Conservation (phyloP, 2,888 invertebrate genomes). For the Strigamia maritima region DNA sequence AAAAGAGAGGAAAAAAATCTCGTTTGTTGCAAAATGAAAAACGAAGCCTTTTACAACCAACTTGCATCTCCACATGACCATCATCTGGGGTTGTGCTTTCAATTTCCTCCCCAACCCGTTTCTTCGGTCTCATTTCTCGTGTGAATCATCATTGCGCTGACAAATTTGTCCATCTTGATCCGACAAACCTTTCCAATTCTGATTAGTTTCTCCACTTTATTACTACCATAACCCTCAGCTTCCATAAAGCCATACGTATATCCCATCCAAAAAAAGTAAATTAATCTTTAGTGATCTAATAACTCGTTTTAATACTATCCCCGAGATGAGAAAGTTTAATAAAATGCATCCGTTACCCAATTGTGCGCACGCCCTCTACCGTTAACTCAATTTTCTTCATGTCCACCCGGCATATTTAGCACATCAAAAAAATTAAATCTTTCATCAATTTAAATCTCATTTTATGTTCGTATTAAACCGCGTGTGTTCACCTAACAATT, state of each 20-base stretch:
- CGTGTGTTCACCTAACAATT: background rate
- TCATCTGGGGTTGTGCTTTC: background rate
- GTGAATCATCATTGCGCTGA: background rate
- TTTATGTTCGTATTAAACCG: background rate
- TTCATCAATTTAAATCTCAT: background rate
- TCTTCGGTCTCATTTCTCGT: background rate
- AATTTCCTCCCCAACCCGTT: background rate
- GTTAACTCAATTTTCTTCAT: background rate
- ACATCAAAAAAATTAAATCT: background rate
- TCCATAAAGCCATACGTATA: background rate
- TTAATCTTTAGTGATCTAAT: conserved; percentile 6
- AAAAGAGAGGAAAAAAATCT: background rate
- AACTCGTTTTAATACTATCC: conserved; percentile 3
- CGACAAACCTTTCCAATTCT: background rate
- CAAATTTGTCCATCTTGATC: background rate
- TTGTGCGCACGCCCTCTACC: background rate
- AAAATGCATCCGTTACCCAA: conserved; percentile 1
- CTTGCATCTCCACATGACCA: conserved; percentile 3
- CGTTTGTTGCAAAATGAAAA: conserved; percentile 9
- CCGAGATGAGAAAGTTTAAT: background rate
- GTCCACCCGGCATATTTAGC: background rate
- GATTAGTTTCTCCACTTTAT: background rate
- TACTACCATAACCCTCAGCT: background rate
- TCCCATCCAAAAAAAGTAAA: background rate
- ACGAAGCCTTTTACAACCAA: background rate